Conservation (phyloP, 2,888 invertebrate species). For the Lycia hirtaria region DNA sequence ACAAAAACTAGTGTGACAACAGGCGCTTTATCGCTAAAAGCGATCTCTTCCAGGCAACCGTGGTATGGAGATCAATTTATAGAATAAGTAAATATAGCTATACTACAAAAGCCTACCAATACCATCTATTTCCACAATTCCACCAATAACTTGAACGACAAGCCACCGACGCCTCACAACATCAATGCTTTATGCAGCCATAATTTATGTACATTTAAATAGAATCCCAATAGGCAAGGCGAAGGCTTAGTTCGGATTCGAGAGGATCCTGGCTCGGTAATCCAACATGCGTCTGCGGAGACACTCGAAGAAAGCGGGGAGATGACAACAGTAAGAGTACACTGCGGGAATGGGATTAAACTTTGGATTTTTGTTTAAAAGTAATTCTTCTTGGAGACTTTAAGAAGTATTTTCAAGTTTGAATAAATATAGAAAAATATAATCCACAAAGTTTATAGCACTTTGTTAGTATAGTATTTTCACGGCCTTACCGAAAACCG, state of each 20-base stretch:
- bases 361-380: neutral
- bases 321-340: conserved; percentile 3
- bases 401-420: neutral
- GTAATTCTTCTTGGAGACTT: neutral
- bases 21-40: too few relatives aligned
- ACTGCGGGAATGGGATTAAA: conserved; percentile 5
- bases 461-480: too few relatives aligned
- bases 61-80: too few relatives aligned
- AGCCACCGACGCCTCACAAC: neutral
- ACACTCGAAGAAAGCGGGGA: conserved; percentile 5
- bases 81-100: too few relatives aligned
- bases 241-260: conserved; percentile 7
- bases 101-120: too few relatives aligned
- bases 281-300: conserved; percentile 12
- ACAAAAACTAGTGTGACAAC: too few relatives aligned
- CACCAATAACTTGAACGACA: neutral
- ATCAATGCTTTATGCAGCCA: neutral
- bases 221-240: conserved; percentile 11
- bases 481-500: too few relatives aligned
- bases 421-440: too few relatives aligned
- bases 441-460: too few relatives aligned
- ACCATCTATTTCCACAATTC: neutral
- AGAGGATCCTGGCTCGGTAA: conserved; percentile 5
- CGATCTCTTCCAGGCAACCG: too few relatives aligned
- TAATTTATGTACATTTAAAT: conserved; percentile 20